A percentile compares a stretch with the other conserved stretches of the same genome.
Evolutionary conservation across 1,140 invertebrate genomes (phyloP).

Genomic region (Monomorium pharaonis): DNA sequence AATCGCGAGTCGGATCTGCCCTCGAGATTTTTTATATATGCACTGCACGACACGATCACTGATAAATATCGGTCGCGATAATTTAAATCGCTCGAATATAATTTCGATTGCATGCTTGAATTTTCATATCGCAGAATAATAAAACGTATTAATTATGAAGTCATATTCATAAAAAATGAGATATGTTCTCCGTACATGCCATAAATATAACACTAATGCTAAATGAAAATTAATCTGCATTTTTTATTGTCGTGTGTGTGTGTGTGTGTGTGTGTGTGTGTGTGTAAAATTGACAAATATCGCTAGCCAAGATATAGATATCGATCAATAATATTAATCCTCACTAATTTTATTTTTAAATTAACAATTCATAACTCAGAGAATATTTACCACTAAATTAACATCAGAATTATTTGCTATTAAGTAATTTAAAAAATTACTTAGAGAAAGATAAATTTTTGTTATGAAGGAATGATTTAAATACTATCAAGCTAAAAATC

Average conservation of each 20-base stretch:
- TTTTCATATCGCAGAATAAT: slow-evolving; percentile 12
- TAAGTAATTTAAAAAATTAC: background rate
- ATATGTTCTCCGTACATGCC: background rate
- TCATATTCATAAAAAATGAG: background rate
- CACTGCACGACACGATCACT: slow-evolving; percentile 59
- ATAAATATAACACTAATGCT: background rate
- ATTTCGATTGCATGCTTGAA: slow-evolving; percentile 6
- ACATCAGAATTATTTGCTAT: background rate
- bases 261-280: too few species aligned
- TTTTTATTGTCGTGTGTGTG: background rate
- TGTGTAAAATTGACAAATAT: background rate
- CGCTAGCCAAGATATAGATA: too few species aligned
- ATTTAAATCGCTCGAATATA: slow-evolving; percentile 54
- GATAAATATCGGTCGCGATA: slow-evolving; percentile 69
- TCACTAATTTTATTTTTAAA: background rate
- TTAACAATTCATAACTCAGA: background rate
- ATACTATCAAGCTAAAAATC: background rate
- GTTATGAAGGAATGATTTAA: background rate
- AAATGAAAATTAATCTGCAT: slow-evolving; percentile 24
- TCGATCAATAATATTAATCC: too few species aligned
- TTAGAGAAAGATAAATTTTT: background rate
- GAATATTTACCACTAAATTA: background rate
- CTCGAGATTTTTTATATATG: slow-evolving; percentile 64
- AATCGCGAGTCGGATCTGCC: slow-evolving; percentile 55
- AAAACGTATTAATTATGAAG: slow-evolving; percentile 23